A percentile compares a stretch with the other conserved stretches of the same genome.
Conservation (phyloP, 2,888 invertebrate species). For the Coremacera marginata region DNA sequence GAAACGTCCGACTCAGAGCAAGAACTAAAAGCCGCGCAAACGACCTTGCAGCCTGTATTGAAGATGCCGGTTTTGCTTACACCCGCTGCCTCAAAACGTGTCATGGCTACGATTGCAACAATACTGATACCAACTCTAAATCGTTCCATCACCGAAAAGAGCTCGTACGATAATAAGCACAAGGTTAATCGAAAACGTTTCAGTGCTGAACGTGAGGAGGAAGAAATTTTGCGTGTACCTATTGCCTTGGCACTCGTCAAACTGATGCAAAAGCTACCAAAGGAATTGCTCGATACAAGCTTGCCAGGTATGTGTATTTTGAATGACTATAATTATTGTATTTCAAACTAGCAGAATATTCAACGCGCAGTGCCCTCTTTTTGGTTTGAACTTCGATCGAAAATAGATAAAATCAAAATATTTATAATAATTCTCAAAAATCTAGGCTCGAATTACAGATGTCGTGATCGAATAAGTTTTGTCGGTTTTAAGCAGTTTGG, state of each 20-base stretch:
- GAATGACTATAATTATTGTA: background rate
- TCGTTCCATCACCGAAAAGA: slow-evolving; percentile 77
- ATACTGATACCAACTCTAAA: slow-evolving; percentile 86
- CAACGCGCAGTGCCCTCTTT: no score
- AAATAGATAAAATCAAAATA: no score
- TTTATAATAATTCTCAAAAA: no score
- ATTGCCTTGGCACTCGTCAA: slow-evolving; percentile 94
- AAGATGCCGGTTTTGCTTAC: slow-evolving; percentile 73
- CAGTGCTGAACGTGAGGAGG: slow-evolving; percentile 83
- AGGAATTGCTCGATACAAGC: slow-evolving; percentile 79
- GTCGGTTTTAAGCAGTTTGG: no score
- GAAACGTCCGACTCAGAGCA: slow-evolving; percentile 54
- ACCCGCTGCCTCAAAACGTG: slow-evolving; percentile 80
- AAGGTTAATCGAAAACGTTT: slow-evolving; percentile 81
- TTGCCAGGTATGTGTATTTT: slow-evolving; percentile 72
- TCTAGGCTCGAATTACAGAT: no score
- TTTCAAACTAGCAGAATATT: no score
- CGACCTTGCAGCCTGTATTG: slow-evolving; percentile 42
- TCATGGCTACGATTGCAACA: slow-evolving; percentile 78
- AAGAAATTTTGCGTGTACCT: slow-evolving; percentile 90
- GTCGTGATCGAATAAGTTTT: no score
- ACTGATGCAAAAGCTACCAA: slow-evolving; percentile 87
- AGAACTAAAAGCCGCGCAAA: slow-evolving; percentile 22
- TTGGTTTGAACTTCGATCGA: no score
- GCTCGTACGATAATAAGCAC: slow-evolving; percentile 81